Base-by-base conservation (phyloP, 2,888 invertebrate species). In the Ennomos fuscantarius region DNA sequence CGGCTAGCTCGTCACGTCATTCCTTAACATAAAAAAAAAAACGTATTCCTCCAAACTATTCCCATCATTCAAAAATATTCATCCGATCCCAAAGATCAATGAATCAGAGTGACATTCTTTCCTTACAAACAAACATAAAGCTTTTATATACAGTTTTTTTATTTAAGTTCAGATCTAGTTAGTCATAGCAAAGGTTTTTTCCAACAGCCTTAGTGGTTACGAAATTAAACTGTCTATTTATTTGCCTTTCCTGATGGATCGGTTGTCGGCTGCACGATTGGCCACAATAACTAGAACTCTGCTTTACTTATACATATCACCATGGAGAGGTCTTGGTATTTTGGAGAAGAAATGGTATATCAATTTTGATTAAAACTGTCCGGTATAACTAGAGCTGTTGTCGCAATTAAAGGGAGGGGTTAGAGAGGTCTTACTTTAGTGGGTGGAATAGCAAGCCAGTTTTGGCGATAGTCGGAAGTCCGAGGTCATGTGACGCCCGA, bases 221-320 rank as follows among this genome's bases (percentile, higher is more conserved):
- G 51, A 81, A 83, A 85, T 81, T 84, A 84, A 81, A 77, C 79
- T 80, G 81, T 84, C 80, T 79, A 78, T 82, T 81, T 83, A 86
- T 85, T 83, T 85, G 76, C 76, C 68, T 68, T 61, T 64, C 69
- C 76, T 82, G 84, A 86, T 81, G 82, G 83, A 86, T 86, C 79
- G 81, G 73, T 78, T 77, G 75, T 78, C 74, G 72, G 71, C 70
- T 65, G 41, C 35, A 41, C 69, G 62, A 66, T 66, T 64, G 72
- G 59, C 82, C 68, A 73, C 40, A 55, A 24, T 71, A 65, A 55
- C 55, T 56, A 67, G 76, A 68, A 32, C 73, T 50, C 50, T n/a
- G 9, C 6, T 3, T 9, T n/a, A 8, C 45, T 41, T 13, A 33
- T 8, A 15, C 9, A 6, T 8, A 9, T 12, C 15, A 37, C n/a